Conservation (phyloP, 2,888 invertebrate genomes). For the Euplexia lucipara region DNA sequence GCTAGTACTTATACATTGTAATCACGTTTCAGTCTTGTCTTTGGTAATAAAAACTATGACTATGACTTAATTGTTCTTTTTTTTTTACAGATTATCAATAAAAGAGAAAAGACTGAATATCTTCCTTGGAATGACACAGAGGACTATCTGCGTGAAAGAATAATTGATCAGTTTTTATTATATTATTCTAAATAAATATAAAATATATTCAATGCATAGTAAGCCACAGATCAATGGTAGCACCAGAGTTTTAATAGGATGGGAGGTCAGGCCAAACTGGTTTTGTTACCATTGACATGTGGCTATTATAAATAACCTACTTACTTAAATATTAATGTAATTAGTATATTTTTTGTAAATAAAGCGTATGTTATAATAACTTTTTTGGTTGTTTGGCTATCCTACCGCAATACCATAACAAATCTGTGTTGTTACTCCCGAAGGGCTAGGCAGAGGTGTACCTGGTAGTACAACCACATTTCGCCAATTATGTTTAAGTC, state of each 20-base stretch:
- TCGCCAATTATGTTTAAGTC: no score
- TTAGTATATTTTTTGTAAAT: slow-evolving; percentile 41
- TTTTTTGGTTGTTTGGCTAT: background rate
- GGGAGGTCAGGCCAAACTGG: no score
- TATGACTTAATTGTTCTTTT: background rate
- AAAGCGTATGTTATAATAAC: slow-evolving; percentile 12
- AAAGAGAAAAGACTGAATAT: slow-evolving; percentile 2
- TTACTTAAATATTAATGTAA: slow-evolving; percentile 21
- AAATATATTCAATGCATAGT: slow-evolving; percentile 12
- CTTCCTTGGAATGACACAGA: background rate
- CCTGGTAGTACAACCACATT: no score
- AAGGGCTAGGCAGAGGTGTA: no score
- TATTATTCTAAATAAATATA: slow-evolving; percentile 26
- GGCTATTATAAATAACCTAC: no score
- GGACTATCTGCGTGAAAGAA: background rate
- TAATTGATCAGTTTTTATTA: slow-evolving; percentile 2
- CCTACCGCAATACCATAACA: background rate
- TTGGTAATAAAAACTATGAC: no score
- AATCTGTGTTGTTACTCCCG: no score
- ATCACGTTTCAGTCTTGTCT: no score
- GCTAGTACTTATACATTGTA: no score
- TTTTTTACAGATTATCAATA: slow-evolving; percentile 20
- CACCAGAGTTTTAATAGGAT: no score
- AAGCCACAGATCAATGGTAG: no score
- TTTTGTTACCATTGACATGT: no score